Percentiles rank a stretch among this genome's conserved stretches.
Conservation (phyloP, 2,888 invertebrate species). For the Agriopis leucophaearia region DNA sequence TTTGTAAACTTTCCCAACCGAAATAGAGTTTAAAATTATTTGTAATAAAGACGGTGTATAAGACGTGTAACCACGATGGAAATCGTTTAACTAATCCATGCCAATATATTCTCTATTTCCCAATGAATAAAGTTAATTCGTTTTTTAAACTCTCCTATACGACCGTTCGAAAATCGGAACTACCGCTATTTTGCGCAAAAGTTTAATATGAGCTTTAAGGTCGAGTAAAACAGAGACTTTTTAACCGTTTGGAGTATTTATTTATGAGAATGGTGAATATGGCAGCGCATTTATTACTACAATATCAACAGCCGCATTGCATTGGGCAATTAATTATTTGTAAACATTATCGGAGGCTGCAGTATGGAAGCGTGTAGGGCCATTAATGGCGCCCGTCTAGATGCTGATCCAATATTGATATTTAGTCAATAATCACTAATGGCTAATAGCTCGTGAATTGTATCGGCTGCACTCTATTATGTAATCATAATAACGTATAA, state of each 20-base stretch:
- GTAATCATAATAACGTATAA: conserved; percentile 12
- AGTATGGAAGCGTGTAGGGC: conserved; percentile 67
- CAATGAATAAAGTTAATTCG: conserved; percentile 81
- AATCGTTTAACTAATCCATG: conserved; percentile 81
- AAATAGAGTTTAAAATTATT: conserved; percentile 40
- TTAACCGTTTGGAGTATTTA: conserved; percentile 55
- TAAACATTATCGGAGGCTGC: conserved; percentile 72
- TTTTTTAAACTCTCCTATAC: conserved; percentile 75
- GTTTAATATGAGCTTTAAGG: conserved; percentile 46
- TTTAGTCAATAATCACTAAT: conserved; percentile 50
- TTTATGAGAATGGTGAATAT: conserved; percentile 70
- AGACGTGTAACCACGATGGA: conserved; percentile 43
- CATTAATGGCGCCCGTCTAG: conserved; percentile 66
- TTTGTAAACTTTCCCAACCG: conserved; percentile 35
- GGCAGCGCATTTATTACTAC: conserved; percentile 78
- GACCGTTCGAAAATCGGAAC: conserved; percentile 67
- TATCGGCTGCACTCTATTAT: conserved; percentile 28
- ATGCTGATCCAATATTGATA: conserved; percentile 60
- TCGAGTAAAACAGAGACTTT: conserved; percentile 50
- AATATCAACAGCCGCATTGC: conserved; percentile 81
- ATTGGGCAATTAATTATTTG: conserved; percentile 85
- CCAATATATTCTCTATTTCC: conserved; percentile 83
- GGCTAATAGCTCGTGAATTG: conserved; percentile 42
- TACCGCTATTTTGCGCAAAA: conserved; percentile 37
- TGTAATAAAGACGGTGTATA: conserved; percentile 32